Conservation (phyloP, 2,888 invertebrate genomes). For the Theretra japonica region DNA sequence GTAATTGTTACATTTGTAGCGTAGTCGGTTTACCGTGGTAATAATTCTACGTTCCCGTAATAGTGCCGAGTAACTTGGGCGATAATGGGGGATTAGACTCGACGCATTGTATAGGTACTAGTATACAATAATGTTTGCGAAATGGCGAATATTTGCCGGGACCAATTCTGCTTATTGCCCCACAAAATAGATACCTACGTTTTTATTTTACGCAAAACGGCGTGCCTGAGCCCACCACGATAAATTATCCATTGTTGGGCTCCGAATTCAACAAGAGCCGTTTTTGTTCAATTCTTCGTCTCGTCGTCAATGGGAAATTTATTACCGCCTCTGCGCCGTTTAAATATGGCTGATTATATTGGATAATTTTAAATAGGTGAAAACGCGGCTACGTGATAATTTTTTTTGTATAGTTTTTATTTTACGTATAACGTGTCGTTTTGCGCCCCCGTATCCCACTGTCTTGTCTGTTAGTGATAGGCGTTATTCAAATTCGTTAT, state of each 20-base stretch:
- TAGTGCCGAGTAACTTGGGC: conserved; percentile 31
- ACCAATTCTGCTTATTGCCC: conserved; percentile 46
- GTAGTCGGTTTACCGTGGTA: conserved; percentile 26
- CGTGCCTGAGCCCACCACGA: conserved; percentile 70
- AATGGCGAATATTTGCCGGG: conserved; percentile 40
- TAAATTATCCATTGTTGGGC: conserved; percentile 82
- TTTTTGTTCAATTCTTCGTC: conserved; percentile 84
- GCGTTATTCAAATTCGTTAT: neutral
- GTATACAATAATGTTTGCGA: conserved; percentile 35
- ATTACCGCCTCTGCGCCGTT: conserved; percentile 77
- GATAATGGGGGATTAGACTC: conserved; percentile 41
- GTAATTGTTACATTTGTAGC: neutral
- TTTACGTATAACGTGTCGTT: neutral
- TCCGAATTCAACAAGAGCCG: conserved; percentile 77
- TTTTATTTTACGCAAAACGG: conserved; percentile 66
- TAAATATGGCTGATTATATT: conserved; percentile 80
- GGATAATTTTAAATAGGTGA: conserved; percentile 68
- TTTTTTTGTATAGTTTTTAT: conserved; percentile 45
- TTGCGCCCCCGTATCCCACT: too few relatives aligned
- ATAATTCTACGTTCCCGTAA: conserved; percentile 26
- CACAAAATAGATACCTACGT: conserved; percentile 56
- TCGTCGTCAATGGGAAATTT: conserved; percentile 82
- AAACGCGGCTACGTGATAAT: conserved; percentile 62
- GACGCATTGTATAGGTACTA: conserved; percentile 32
- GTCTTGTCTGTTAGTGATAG: neutral